phyloP scores from a whole-genome alignment of 1,140 invertebrate genomes.

The Drosophila equinoxialis region DNA sequence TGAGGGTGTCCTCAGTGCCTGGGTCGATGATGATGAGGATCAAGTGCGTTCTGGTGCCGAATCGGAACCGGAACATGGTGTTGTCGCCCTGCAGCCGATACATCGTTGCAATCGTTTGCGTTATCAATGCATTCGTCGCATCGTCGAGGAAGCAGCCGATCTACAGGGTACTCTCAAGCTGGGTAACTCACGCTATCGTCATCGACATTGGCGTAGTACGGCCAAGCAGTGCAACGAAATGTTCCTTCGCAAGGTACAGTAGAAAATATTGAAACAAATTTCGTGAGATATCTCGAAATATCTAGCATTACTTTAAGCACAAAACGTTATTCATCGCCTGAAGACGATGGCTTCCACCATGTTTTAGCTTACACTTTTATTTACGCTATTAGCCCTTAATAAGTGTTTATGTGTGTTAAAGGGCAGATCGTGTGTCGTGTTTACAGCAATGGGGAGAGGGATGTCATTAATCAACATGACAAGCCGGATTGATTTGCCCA shows the following conservation, averaged over 20 bases:
- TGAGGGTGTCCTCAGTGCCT: constrained; percentile 87
- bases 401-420: not conserved
- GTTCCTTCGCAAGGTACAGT: constrained; percentile 88
- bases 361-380: too few relatives aligned
- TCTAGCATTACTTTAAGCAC: too few relatives aligned
- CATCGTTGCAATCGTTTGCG: constrained; percentile 87
- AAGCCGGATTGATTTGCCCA: not conserved
- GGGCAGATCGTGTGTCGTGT: not conserved
- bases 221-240: constrained; percentile 89
- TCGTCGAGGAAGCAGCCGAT: constrained; percentile 87
- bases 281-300: too few relatives aligned
- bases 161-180: constrained; percentile 86
- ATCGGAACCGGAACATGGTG: constrained; percentile 86
- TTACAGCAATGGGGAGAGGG: not conserved
- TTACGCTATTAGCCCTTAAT: too few relatives aligned
- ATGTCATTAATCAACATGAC: constrained; percentile 8
- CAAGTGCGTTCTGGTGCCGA: constrained; percentile 86
- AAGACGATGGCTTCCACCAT: too few relatives aligned
- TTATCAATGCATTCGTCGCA: constrained; percentile 86
- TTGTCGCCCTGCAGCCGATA: constrained; percentile 86
- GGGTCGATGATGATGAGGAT: constrained; percentile 88
- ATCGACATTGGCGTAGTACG: constrained; percentile 89
- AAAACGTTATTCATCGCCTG: too few relatives aligned
- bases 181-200: constrained; percentile 87
- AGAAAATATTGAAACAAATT: not conserved